Percentiles rank a stretch among this genome's conserved stretches.
phyloP scores from a whole-genome alignment of 2,888 invertebrate genomes.

The Oxycera nigricornis region DNA sequence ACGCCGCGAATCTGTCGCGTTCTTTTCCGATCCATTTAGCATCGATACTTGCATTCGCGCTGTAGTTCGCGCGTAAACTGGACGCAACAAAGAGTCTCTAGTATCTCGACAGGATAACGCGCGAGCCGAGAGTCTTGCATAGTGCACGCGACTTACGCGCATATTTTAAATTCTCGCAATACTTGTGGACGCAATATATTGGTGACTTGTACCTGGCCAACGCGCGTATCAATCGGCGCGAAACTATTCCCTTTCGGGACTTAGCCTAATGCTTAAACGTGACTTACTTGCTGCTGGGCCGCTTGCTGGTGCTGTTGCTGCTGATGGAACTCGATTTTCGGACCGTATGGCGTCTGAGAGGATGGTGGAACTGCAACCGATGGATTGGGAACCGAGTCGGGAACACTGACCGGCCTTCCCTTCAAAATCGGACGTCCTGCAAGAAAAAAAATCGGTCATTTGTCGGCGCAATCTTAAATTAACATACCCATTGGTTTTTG shows the following conservation, averaged over 20 bases:
- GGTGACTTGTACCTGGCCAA: too few species aligned
- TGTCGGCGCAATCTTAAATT: not conserved
- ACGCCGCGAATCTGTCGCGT: too few species aligned
- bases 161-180: too few species aligned
- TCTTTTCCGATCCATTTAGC: too few species aligned
- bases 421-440: constrained; percentile 61
- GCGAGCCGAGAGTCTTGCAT: too few species aligned
- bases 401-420: constrained; percentile 51
- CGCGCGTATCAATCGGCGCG: constrained; percentile 41
- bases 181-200: too few species aligned
- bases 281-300: constrained; percentile 51
- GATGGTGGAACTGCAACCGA: not conserved
- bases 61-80: not conserved
- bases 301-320: constrained; percentile 56
- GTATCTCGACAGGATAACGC: too few species aligned
- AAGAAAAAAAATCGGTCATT: not conserved
- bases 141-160: too few species aligned
- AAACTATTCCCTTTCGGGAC: not conserved
- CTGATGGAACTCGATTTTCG: constrained; percentile 57
- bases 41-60: too few species aligned
- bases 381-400: not conserved
- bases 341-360: constrained; percentile 51
- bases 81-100: too few species aligned
- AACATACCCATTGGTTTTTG: constrained; percentile 31
- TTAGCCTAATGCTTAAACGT: too few species aligned